A percentile compares a stretch with the other conserved stretches of the same genome.
Evolutionary conservation across 2,888 invertebrate genomes (phyloP).

Genomic region (Drosophila maculinotata): DNA sequence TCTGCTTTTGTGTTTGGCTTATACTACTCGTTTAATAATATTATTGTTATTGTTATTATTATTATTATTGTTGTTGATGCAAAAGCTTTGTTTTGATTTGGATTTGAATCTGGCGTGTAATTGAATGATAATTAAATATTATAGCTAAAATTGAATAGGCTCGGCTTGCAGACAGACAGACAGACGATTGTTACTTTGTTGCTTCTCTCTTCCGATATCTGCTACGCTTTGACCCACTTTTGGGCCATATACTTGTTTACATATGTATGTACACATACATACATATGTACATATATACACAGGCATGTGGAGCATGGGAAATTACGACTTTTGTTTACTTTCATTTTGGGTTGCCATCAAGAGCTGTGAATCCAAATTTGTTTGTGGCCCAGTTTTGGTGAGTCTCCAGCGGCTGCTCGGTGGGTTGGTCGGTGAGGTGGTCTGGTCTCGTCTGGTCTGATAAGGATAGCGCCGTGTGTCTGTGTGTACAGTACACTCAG

Average conservation of each 20-base stretch:
- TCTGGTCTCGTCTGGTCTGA: conserved; percentile 20
- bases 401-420: not conserved
- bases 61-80: conserved; percentile 1
- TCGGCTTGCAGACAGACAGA: not conserved
- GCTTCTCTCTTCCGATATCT: conserved; percentile 19
- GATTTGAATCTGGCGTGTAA: conserved; percentile 1
- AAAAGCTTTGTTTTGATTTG: conserved; percentile 23
- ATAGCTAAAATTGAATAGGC: conserved; percentile 7
- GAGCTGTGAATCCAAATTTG: conserved; percentile 31
- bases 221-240: conserved; percentile 51
- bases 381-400: conserved; percentile 45
- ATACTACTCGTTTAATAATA: conserved; percentile 8
- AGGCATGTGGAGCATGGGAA: conserved; percentile 35
- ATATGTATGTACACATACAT: not conserved
- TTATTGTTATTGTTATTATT: conserved; percentile 11
- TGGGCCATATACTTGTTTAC: conserved; percentile 14
- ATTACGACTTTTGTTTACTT: conserved; percentile 54
- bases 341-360: conserved; percentile 45
- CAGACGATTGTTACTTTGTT: conserved; percentile 2
- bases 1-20: conserved; percentile 15
- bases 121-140: conserved; percentile 15
- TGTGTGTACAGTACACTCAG: conserved; percentile 2
- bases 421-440: not conserved
- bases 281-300: conserved; percentile 10
- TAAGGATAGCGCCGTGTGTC: conserved; percentile 30